Evolutionary conservation across 2,113 vertebrate species (phyloP), one percentile per base, ranked within the genome.

Genomic region (Corvus hawaiiensis): DNA sequence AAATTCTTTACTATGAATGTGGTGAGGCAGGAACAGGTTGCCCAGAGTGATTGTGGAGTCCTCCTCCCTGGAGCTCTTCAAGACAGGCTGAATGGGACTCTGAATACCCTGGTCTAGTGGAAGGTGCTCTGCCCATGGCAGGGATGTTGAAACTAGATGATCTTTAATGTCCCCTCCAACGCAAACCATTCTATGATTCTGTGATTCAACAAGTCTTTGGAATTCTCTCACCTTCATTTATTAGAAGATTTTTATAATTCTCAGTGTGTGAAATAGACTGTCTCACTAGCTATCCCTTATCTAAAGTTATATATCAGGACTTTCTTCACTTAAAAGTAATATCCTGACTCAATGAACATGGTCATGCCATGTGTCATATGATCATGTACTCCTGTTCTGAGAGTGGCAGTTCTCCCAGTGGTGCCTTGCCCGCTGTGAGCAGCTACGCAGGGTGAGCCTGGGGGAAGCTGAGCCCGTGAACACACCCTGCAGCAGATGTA

Each of bases 271-370:
- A 76, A 17, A 46, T 3, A 30, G 17, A 17, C n/a, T 74, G 20
- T 11, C 43, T 67, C 76, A 62, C 22, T 43, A 66, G 19, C 9
- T 58, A 37, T 23, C 11, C 55, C 32, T 30, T 24, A 9, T 33
- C 41, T 95, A 66, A 79, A 78, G 69, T 35, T 9, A 39, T 1
- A 0, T 52, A 28, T 24, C 7, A 13, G 55, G 26, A 73, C 8
- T 41, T 72, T 59, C 14, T 78, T 78, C 27, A 44, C 13, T 79
- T 48, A n/a, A 64, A 69, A 58, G 17, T 62, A 49, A 37, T 62
- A 43, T 27, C 24, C 21, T 67, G 51, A 43, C 48, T 66, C 0
- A 0, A 23, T 71, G 16, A 68, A 41, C 4, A 12, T 30, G 7
- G 16, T 33, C 39, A 37, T 0, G 1, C 14, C 14, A 24, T 20